Evolutionary conservation across 2,888 invertebrate genomes (phyloP), one percentile per base, ranked within the genome.

Genomic region (Omphaloscelis lunosa): DNA sequence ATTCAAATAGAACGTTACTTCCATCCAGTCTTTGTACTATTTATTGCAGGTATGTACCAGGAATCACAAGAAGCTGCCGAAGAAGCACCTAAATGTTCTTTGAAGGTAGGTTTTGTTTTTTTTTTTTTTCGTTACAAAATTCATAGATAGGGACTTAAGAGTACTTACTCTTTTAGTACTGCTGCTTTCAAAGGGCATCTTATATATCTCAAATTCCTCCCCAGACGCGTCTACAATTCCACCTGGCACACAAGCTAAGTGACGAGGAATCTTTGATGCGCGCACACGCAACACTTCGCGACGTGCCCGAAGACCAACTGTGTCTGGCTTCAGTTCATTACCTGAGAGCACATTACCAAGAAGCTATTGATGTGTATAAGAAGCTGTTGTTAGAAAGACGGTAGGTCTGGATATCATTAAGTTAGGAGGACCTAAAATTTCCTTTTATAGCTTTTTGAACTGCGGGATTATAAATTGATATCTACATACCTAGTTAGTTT

Each of bases 301-400:
- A 99, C 91, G 97, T 98, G 12, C 97, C 99, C 1, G 99, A 99
- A 93, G 99, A 99, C 96, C 99, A 99, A 94, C 97, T 99, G 59
- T 99, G 99, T 89, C 95, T 99, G 74, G 99, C 99, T 1, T 99
- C 99, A 0, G 98, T 99, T 86, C 99, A 99, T 93, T 99, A 99
- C 92, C 97, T 99, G 75, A 97, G 99, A 74, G 98, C 99, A 11
- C 99, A 99, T 94, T 99, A 99, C 93, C 99, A 99, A 93, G 99
- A 99, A 94, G 99, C 99, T 66, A 99, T 99, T 82, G 99, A 99
- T 93, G 99, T 99, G 84, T 99, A 99, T 93, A 99, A 99, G 94
- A 97, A 99, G 80, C 97, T 99, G 73, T 97, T 99, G 23, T 95
- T 99, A 39, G 99, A 99, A 89, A 98, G 99, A 96, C 98, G 99